Conservation (phyloP, 2,888 invertebrate genomes). For the Drosophila monieri region DNA sequence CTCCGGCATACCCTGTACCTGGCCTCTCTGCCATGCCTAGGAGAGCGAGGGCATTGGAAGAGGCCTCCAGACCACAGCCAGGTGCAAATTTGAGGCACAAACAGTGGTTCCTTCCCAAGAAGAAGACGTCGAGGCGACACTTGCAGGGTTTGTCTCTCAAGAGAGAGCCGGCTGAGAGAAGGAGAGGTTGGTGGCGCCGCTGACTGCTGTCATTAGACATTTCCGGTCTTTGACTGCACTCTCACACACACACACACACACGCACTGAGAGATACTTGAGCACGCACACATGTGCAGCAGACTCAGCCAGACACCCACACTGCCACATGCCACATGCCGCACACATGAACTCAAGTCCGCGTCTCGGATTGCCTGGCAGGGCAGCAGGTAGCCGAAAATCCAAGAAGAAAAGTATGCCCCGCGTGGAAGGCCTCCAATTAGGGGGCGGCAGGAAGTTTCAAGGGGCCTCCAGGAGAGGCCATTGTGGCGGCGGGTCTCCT, state of each 20-base stretch:
- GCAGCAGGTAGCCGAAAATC: conserved; percentile 21
- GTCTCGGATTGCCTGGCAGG: not conserved
- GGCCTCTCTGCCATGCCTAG: no score
- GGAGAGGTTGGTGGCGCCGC: conserved; percentile 5
- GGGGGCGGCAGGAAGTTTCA: conserved; percentile 8
- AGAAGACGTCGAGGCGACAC: not conserved
- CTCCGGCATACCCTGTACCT: no score
- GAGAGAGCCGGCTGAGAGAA: not conserved
- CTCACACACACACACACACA: conserved; percentile 12
- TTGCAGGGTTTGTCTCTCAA: not conserved
- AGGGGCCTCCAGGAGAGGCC: conserved; percentile 9
- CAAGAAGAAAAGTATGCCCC: conserved; percentile 18
- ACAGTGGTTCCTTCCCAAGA: not conserved
- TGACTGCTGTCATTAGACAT: conserved; percentile 55
- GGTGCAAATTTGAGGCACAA: conserved; percentile 47
- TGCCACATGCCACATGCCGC: conserved; percentile 15
- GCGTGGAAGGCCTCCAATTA: conserved; percentile 1
- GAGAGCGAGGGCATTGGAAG: no score
- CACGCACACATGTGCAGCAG: not conserved
- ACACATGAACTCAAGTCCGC: conserved; percentile 17
- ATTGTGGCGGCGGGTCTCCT: conserved; percentile 4
- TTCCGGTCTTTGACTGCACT: conserved; percentile 59
- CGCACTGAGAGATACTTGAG: not conserved
- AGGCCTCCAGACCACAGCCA: conserved; percentile 10
- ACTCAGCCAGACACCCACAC: conserved; percentile 5